Evolutionary conservation across 2,113 vertebrate species (phyloP).

Genomic region (Pomatostomus ruficeps): DNA sequence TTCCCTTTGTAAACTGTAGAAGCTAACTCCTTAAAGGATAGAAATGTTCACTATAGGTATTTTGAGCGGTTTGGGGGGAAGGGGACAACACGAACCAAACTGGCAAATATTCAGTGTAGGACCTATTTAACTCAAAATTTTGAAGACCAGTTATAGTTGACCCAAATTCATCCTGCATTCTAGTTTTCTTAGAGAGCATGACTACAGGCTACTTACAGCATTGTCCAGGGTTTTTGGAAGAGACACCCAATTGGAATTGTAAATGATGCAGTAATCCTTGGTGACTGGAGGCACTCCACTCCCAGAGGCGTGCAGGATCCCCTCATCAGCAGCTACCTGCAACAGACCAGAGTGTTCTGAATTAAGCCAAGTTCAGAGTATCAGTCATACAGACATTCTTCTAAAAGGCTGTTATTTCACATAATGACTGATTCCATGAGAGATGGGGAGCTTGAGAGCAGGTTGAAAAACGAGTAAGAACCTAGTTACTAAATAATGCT

Average conservation of each 20-base stretch:
- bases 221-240: constrained; percentile 72
- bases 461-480: background rate
- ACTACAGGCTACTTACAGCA: constrained; percentile 78
- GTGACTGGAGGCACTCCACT: background rate
- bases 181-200: background rate
- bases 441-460: background rate
- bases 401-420: background rate
- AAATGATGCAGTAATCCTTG: constrained; percentile 85
- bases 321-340: constrained; percentile 81
- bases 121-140: background rate
- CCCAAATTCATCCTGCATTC: background rate
- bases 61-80: rapidly evolving
- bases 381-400: background rate
- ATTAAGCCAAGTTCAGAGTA: background rate
- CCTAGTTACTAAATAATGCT: background rate
- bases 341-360: background rate
- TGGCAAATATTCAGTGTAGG: background rate
- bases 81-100: background rate
- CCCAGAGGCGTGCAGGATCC: constrained; percentile 77
- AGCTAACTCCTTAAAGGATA: background rate
- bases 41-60: background rate
- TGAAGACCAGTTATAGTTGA: background rate
- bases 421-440: background rate
- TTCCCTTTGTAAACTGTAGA: background rate
- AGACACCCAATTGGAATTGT: constrained; percentile 79